Evolutionary conservation across 2,113 vertebrate genomes (phyloP).

Genomic region (Phodopus roborovskii): DNA sequence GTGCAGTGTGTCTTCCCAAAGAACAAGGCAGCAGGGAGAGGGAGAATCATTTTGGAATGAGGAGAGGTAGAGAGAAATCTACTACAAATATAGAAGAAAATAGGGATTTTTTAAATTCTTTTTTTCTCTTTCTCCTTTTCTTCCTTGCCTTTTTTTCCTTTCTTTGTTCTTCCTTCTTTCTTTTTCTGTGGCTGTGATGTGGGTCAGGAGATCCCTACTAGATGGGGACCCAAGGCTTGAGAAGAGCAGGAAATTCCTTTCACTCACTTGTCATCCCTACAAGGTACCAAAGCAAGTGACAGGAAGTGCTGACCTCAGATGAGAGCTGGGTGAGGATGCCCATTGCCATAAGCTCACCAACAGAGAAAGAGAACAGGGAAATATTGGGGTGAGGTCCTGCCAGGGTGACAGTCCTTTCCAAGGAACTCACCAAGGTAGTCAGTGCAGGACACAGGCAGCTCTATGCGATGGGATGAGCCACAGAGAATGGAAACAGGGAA

Average conservation of each 20-base stretch:
- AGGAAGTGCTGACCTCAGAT: conserved; percentile 8
- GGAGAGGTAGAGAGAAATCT: neutral
- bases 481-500: neutral
- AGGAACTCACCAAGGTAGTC: neutral
- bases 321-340: neutral
- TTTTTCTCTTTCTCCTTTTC: neutral
- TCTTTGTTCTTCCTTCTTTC: neutral
- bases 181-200: neutral
- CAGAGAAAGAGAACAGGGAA: neutral
- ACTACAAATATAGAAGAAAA: neutral
- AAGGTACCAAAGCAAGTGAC: neutral
- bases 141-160: no score
- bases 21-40: neutral
- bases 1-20: neutral
- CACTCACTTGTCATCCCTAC: neutral
- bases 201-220: no score
- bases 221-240: neutral
- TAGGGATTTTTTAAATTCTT: neutral
- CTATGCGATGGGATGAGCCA: no score
- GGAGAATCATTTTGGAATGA: neutral
- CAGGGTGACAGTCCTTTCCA: neutral
- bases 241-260: neutral
- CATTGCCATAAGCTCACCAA: neutral
- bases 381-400: rapidly evolving
- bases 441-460: no score